Conservation (phyloP, 2,888 invertebrate species). For the Xestoiulus laeticollis region DNA sequence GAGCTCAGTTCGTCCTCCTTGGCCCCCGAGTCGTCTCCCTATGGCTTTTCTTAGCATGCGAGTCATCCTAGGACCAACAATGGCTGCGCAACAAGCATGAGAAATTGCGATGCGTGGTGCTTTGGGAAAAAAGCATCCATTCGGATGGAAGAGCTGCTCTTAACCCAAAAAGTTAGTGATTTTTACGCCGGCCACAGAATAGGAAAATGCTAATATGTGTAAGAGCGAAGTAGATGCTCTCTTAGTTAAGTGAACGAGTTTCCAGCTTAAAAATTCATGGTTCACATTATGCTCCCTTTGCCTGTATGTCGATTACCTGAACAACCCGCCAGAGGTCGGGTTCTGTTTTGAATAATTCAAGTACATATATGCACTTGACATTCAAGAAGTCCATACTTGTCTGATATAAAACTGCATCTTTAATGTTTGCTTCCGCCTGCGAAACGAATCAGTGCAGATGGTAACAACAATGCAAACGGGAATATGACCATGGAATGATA, state of each 20-base stretch:
- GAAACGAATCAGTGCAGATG: too few species aligned
- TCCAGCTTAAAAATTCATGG: slow-evolving; percentile 16
- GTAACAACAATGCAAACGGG: too few species aligned
- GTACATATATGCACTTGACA: too few species aligned
- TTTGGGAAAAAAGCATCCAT: slow-evolving; percentile 38
- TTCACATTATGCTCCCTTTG: too few species aligned
- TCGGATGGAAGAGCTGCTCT: slow-evolving; percentile 39
- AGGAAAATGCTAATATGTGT: background rate
- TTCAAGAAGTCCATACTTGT: too few species aligned
- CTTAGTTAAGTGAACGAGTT: slow-evolving; percentile 27
- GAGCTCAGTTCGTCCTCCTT: slow-evolving; percentile 24
- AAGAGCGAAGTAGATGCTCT: background rate
- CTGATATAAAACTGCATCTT: too few species aligned
- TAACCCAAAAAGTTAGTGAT: slow-evolving; percentile 35
- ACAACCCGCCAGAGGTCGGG: too few species aligned
- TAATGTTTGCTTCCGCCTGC: too few species aligned
- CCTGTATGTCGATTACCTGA: too few species aligned
- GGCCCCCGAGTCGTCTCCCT: background rate
- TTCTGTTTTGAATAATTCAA: too few species aligned
- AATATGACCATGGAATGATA: too few species aligned
- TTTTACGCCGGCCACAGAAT: slow-evolving; percentile 10
- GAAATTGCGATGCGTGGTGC: slow-evolving; percentile 6
- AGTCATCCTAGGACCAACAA: slow-evolving; percentile 18
- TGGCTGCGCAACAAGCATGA: slow-evolving; percentile 35
- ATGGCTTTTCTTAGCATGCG: slow-evolving; percentile 10